These are phyloP conservation scores for Dione vanillae DNA, from an alignment of 2,888 invertebrate genomes.

Conservation along the genomic window DNA sequence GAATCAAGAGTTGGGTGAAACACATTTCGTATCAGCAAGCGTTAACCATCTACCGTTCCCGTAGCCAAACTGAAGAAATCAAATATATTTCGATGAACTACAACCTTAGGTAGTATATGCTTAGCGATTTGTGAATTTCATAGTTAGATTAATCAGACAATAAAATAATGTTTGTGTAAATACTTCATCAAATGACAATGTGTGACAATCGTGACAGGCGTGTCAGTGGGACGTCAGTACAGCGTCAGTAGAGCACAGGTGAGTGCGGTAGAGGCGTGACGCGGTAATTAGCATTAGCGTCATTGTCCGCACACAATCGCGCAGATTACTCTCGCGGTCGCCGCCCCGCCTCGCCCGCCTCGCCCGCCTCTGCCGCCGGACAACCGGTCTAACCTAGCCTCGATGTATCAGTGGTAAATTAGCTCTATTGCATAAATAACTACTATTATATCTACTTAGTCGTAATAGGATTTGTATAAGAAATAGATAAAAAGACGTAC, in stretches of 20 bases:
- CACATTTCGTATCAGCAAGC: no score
- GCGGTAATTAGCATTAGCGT: conserved; percentile 47
- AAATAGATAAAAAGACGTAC: no score
- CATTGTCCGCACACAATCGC: conserved; percentile 47
- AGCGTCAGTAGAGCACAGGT: background rate
- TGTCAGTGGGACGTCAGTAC: no score
- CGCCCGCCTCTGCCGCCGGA: background rate
- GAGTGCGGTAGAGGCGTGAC: conserved; percentile 31
- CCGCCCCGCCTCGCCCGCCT: background rate
- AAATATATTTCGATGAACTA: no score
- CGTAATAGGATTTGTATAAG: no score
- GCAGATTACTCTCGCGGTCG: conserved; percentile 32
- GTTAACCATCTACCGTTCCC: no score
- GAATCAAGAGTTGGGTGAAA: no score
- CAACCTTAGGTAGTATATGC: no score
- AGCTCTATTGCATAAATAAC: background rate
- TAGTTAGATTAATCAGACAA: background rate
- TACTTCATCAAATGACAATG: background rate
- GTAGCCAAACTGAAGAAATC: no score
- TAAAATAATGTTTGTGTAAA: background rate
- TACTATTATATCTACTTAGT: background rate
- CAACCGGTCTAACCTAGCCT: background rate
- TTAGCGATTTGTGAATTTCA: no score
- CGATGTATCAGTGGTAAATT: background rate
- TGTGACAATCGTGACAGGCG: background rate